A percentile compares a stretch with the other conserved stretches of the same genome.
phyloP scores from a whole-genome alignment of 92 coral and sea anemone genomes.

The Siderastrea radians region DNA sequence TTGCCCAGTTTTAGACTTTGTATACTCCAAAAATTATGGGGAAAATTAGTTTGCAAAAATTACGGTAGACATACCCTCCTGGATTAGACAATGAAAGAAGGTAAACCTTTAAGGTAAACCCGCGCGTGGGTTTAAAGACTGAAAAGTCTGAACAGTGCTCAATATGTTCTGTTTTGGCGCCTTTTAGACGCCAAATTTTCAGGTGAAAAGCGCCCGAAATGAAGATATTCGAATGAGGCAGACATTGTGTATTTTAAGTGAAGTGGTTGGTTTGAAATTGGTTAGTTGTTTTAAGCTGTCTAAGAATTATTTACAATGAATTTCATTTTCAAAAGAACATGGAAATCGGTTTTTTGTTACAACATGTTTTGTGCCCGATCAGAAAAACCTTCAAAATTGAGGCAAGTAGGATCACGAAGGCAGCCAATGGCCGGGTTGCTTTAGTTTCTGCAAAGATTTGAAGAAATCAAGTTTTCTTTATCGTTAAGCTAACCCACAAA shows the following conservation, averaged over 20 bases:
- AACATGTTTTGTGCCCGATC: not conserved
- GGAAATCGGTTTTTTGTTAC: not conserved
- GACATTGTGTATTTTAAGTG: conserved; percentile 31
- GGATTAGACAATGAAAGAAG: not conserved
- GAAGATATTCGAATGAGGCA: conserved; percentile 4
- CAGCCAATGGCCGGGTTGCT: too few species aligned
- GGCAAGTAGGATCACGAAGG: not conserved
- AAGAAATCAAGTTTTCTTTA: conserved; percentile 9
- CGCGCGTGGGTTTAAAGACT: not conserved
- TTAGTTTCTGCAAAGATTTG: not conserved
- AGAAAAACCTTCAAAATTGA: not conserved
- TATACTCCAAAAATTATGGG: not conserved
- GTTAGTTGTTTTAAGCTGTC: conserved; percentile 11
- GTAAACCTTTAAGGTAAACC: not conserved
- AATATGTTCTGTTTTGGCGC: not conserved
- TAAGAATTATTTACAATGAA: conserved; percentile 1
- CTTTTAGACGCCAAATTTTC: not conserved
- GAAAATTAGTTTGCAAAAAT: not conserved
- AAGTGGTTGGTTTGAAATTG: conserved; percentile 39
- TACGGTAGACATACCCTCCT: not conserved
- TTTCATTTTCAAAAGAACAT: not conserved
- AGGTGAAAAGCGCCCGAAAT: conserved; percentile 13
- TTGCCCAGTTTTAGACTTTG: not conserved
- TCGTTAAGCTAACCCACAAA: conserved; percentile 26
- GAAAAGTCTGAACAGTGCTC: not conserved